Percentiles rank a stretch among this genome's conserved stretches.
These are phyloP conservation scores for Ceyx melanurus DNA, from an alignment of 2,113 vertebrate genomes.

Conservation along the genomic window DNA sequence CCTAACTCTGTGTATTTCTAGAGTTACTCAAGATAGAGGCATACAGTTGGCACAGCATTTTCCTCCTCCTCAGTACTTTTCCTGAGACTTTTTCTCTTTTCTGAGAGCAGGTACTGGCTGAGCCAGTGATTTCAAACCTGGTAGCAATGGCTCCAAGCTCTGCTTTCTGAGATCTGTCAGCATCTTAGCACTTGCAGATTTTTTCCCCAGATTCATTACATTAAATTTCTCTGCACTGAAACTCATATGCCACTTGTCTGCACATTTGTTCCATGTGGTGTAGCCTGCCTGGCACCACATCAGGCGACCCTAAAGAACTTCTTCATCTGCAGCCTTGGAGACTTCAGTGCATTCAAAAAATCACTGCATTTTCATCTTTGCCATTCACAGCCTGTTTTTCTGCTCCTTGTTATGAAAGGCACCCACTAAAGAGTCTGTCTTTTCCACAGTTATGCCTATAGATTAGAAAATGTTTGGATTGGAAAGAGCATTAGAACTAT, in stretches of 20 bases:
- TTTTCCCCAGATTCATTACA: neutral
- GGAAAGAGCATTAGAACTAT: neutral
- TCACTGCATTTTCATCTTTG: neutral
- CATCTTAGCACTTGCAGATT: neutral
- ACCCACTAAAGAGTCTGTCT: neutral
- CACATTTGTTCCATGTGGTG: neutral
- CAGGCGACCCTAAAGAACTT: neutral
- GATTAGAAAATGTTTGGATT: neutral
- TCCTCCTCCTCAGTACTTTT: neutral
- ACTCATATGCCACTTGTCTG: neutral
- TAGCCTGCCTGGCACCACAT: neutral
- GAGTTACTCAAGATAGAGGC: rapidly evolving
- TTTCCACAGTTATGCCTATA: neutral
- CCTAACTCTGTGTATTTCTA: neutral
- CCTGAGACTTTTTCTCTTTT: neutral
- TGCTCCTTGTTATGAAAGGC: neutral
- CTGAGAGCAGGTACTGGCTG: conserved; percentile 1
- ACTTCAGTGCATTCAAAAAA: neutral
- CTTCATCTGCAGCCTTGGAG: conserved; percentile 31
- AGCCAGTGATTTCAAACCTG: neutral
- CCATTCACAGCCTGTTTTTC: neutral
- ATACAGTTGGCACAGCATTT: neutral
- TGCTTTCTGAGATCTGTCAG: conserved; percentile 24
- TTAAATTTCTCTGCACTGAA: conserved; percentile 8
- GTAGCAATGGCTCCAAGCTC: neutral